A percentile compares a stretch with the other conserved stretches of the same genome.
Conservation (phyloP, 2,113 vertebrate genomes). For the Alethe castanea region DNA sequence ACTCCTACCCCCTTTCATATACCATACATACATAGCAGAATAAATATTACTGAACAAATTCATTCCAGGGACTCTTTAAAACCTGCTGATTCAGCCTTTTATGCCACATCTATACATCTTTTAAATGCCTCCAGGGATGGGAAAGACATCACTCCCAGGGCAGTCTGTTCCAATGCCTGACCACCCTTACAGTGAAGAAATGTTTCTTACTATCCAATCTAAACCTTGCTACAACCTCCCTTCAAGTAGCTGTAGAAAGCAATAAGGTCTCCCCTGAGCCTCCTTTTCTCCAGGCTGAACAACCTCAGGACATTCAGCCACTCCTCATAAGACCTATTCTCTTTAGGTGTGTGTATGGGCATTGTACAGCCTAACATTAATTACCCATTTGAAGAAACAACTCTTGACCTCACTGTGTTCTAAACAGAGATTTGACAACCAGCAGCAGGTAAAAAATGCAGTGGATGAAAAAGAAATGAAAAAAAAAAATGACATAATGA, state of each 20-base stretch:
- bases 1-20: not conserved
- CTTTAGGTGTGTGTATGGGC: not conserved
- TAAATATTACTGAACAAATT: not conserved
- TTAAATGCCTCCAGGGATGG: not conserved
- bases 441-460: not conserved
- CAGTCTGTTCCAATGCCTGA: not conserved
- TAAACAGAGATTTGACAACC: not conserved
- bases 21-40: not conserved
- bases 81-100: not conserved
- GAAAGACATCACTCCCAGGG: not conserved
- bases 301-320: not conserved
- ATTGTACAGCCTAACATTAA: not conserved
- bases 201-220: not conserved
- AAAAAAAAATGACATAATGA: not conserved
- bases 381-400: not conserved
- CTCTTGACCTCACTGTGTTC: not conserved
- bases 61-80: not conserved
- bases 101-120: not conserved
- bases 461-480: too few relatives aligned
- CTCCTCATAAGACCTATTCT: not conserved
- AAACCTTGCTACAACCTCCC: not conserved
- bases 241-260: not conserved
- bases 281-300: not conserved
- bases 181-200: not conserved
- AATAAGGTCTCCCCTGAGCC: not conserved